Evolutionary conservation across 2,113 vertebrate genomes (phyloP).

Genomic region (Heterotilapia buettikoferi): DNA sequence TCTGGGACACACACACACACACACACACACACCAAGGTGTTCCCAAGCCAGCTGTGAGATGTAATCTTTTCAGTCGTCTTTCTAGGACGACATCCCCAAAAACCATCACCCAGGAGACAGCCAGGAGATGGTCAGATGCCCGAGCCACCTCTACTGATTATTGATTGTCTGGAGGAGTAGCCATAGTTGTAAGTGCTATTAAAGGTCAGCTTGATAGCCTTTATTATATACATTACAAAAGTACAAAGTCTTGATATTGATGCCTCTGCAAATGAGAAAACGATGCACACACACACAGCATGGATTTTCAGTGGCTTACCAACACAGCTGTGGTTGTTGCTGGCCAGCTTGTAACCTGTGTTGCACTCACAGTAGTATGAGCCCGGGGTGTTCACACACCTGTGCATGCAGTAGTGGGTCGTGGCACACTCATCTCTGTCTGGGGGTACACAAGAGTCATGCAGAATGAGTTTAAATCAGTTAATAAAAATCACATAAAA

Average conservation of each 20-base stretch:
- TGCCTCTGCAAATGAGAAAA: not conserved
- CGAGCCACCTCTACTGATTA: not conserved
- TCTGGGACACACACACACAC: not conserved
- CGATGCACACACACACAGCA: not conserved
- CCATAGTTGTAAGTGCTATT: not conserved
- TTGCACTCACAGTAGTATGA: slow-evolving; percentile 95
- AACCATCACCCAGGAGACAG: not conserved
- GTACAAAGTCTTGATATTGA: not conserved
- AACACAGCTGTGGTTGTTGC: slow-evolving; percentile 92
- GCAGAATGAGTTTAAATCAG: not conserved
- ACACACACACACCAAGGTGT: not conserved
- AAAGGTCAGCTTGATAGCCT: not conserved
- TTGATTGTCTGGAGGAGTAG: not conserved
- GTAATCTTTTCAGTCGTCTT: not conserved
- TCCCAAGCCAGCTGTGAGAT: not conserved
- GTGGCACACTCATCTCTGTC: slow-evolving; percentile 87
- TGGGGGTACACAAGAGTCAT: slow-evolving; percentile 37
- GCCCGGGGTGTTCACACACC: slow-evolving; percentile 88
- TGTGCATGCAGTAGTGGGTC: slow-evolving; percentile 88
- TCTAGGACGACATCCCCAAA: not conserved
- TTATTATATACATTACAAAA: not conserved
- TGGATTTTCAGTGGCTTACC: slow-evolving; percentile 75
- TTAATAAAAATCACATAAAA: not conserved
- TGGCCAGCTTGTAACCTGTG: slow-evolving; percentile 83
- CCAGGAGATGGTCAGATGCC: not conserved